These are phyloP conservation scores for Heliothis subflexa DNA, from an alignment of 1,140 invertebrate species.

Conservation along the genomic window DNA sequence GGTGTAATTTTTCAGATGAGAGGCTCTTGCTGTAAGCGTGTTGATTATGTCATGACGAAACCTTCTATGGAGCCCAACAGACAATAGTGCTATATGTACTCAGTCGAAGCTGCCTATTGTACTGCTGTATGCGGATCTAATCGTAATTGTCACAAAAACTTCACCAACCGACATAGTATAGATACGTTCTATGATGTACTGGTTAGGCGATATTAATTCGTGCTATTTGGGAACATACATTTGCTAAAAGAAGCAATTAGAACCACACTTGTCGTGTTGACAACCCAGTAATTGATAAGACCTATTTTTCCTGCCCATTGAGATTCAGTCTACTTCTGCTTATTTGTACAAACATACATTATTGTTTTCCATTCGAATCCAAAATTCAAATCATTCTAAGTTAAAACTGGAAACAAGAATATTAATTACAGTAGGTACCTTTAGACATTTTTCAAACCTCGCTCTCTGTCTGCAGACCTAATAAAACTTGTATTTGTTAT, in stretches of 20 bases:
- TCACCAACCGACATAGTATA: slow-evolving; percentile 48
- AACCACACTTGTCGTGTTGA: neutral
- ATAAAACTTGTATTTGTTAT: neutral
- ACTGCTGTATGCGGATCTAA: slow-evolving; percentile 63
- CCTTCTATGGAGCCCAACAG: slow-evolving; percentile 61
- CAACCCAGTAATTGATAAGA: neutral
- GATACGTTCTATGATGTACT: slow-evolving; percentile 40
- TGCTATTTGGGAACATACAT: slow-evolving; percentile 7
- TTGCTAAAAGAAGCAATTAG: neutral
- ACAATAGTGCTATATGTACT: slow-evolving; percentile 71
- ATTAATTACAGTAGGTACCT: slow-evolving; percentile 18
- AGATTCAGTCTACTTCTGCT: no score
- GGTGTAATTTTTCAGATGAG: slow-evolving; percentile 24
- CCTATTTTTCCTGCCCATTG: neutral
- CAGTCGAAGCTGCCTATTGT: slow-evolving; percentile 68
- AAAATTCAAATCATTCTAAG: neutral
- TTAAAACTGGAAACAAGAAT: slow-evolving; percentile 39
- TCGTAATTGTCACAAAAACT: slow-evolving; percentile 68
- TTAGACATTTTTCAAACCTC: slow-evolving; percentile 36
- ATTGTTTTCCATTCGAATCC: slow-evolving; percentile 3
- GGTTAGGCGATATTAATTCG: slow-evolving; percentile 25
- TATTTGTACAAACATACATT: neutral
- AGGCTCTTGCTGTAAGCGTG: slow-evolving; percentile 35
- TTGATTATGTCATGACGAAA: slow-evolving; percentile 67
- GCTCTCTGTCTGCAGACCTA: slow-evolving; percentile 39